A percentile compares a stretch with the other conserved stretches of the same genome.
phyloP scores from a whole-genome alignment of 1,140 invertebrate species.

The Phenacoccus solenopsis region DNA sequence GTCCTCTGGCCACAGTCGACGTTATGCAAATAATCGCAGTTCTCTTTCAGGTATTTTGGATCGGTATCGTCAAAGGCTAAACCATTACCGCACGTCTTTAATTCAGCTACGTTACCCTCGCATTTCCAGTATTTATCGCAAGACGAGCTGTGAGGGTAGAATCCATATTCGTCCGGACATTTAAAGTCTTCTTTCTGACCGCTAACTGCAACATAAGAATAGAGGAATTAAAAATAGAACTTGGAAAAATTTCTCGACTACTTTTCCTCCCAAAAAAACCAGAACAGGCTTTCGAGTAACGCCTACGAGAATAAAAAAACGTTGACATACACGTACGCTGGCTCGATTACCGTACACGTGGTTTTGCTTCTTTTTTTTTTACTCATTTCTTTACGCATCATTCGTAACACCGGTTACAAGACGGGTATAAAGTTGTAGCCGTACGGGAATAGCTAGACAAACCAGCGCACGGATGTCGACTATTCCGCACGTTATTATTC shows the following conservation, averaged over 20 bases:
- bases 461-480: background rate
- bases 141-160: slow-evolving; percentile 75
- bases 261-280: too few relatives aligned
- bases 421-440: background rate
- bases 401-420: slow-evolving; percentile 11
- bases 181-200: slow-evolving; percentile 62
- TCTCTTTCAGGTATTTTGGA: slow-evolving; percentile 78
- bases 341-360: slow-evolving; percentile 1
- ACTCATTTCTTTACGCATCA: background rate
- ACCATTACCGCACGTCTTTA: slow-evolving; percentile 89
- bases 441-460: background rate
- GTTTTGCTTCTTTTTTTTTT: background rate
- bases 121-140: slow-evolving; percentile 96
- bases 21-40: slow-evolving; percentile 90
- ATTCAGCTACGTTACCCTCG: slow-evolving; percentile 71
- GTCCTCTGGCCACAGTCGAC: slow-evolving; percentile 83
- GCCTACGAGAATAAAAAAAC: background rate
- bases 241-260: too few relatives aligned
- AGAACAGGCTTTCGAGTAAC: too few relatives aligned
- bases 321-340: background rate
- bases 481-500: slow-evolving; percentile 11
- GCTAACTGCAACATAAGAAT: slow-evolving; percentile 20
- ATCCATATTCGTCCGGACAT: slow-evolving; percentile 88
- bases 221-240: background rate
- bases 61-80: slow-evolving; percentile 82